These are phyloP conservation scores for Drosophila anceps DNA, from an alignment of 2,888 invertebrate genomes.

Conservation along the genomic window DNA sequence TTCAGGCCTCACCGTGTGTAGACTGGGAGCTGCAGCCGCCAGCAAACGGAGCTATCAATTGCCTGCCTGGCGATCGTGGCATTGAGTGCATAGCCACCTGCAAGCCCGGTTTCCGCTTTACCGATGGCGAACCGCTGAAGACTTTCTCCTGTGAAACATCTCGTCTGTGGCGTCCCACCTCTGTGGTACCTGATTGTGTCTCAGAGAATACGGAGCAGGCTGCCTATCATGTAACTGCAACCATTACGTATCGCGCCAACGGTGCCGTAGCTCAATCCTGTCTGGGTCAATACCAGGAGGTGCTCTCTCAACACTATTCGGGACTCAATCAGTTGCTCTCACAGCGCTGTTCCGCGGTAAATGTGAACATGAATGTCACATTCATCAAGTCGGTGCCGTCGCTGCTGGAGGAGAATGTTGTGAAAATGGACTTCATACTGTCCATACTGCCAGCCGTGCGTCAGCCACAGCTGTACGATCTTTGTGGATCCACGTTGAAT, in stretches of 20 bases:
- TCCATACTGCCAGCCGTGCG: conserved; percentile 94
- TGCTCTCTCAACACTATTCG: conserved; percentile 92
- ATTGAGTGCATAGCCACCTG: conserved; percentile 96
- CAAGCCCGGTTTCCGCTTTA: conserved; percentile 94
- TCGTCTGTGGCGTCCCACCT: conserved; percentile 93
- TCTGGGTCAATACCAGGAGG: conserved; percentile 93
- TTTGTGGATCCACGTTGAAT: conserved; percentile 96
- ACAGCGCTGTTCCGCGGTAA: conserved; percentile 96
- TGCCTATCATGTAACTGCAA: conserved; percentile 95
- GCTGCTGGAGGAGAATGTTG: conserved; percentile 93
- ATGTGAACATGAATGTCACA: conserved; percentile 97
- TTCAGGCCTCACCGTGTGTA: conserved; percentile 96
- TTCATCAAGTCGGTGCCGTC: conserved; percentile 93
- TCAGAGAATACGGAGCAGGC: conserved; percentile 98
- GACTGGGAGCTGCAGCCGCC: conserved; percentile 97
- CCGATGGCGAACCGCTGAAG: conserved; percentile 95
- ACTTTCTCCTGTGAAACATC: conserved; percentile 94
- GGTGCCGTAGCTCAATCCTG: conserved; percentile 95
- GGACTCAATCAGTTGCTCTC: conserved; percentile 93
- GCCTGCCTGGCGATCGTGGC: conserved; percentile 92
- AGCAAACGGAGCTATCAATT: conserved; percentile 94
- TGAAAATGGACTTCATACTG: conserved; percentile 95
- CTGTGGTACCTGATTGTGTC: conserved; percentile 97
- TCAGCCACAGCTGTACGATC: conserved; percentile 96
- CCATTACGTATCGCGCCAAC: conserved; percentile 94